Base-by-base conservation (phyloP, 2,888 invertebrate species). In the Brachyptera risi region DNA sequence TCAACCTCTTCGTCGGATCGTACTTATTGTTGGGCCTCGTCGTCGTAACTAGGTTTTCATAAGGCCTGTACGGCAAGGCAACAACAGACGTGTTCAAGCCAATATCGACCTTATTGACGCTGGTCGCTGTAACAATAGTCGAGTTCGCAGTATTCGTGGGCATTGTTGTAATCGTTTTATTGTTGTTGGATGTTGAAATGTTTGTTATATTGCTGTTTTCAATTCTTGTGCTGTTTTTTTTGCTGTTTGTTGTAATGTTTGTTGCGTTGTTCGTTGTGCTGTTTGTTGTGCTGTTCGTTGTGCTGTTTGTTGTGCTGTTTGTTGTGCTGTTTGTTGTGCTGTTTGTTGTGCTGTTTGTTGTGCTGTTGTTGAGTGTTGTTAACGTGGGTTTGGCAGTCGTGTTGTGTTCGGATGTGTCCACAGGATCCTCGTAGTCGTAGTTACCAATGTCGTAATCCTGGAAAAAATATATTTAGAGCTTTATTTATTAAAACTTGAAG, bases 391-490 rank as follows among this genome's bases (percentile, higher is more conserved):
- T 47, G 23, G 7, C 31, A 7, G 44, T 44, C 19, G 19, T 19
- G 50, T 24, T 26, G 11, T 19, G 17, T 11, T 54, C 54, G 11
- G 35, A 1, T 2, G 54, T 35, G 23, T 54, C 54, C 7, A 23
- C 9, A 2, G 54, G 54, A 21, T 54, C 54, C 21, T 54, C 54
- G 37, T 54, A 54, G 37, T 54, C 54, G 37, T 54, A 54, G 21
- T 54, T 54, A 17, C 54, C 35, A 17, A 23, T 21, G 37, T 54
- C 54, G 23, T 54, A 54, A 21, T 54, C 54, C 54, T 54, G 21
- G 11, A 11, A 37, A 17, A 35, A 35, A 2, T n/a, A n/a, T n/a
- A n/a, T n/a, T n/a, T n/a, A n/a, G n/a, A n/a, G n/a, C n/a, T n/a
- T n/a, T n/a, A n/a, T n/a, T n/a, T n/a, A n/a, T n/a, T n/a, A n/a